These are phyloP conservation scores for Anthopleura xanthogrammica DNA, from an alignment of 92 coral and sea anemone genomes.

Conservation along the genomic window DNA sequence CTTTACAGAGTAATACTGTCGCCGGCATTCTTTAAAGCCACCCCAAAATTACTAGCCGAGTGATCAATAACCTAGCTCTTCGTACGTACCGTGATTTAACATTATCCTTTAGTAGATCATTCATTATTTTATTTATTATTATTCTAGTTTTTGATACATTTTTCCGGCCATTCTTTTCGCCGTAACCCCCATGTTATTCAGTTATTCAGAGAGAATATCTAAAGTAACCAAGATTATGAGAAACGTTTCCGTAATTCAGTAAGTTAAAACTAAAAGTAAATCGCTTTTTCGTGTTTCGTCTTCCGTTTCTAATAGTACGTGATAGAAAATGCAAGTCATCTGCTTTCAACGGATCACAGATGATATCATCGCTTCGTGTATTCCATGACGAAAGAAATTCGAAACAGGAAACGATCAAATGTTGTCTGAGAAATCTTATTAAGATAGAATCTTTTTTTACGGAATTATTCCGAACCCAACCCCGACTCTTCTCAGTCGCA, in stretches of 20 bases:
- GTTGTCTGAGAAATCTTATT: not conserved
- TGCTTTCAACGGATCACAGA: not conserved
- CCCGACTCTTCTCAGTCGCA: not conserved
- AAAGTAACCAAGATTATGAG: no score
- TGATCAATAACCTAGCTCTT: no score
- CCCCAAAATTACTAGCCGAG: no score
- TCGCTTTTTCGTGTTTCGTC: not conserved
- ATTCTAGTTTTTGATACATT: no score
- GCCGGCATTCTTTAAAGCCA: no score
- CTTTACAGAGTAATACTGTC: no score
- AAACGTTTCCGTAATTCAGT: not conserved
- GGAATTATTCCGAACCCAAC: not conserved
- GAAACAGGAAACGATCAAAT: not conserved
- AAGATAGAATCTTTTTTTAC: not conserved
- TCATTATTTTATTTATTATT: no score
- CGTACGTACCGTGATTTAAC: no score
- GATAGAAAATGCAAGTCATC: not conserved
- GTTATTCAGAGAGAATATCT: no score
- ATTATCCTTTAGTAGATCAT: no score
- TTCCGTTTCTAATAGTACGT: not conserved
- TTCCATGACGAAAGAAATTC: not conserved
- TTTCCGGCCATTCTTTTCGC: no score
- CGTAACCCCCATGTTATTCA: no score
- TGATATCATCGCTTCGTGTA: not conserved
- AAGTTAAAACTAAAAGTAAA: not conserved